phyloP scores from a whole-genome alignment of 2,888 invertebrate genomes.

The Bedellia somnulentella region DNA sequence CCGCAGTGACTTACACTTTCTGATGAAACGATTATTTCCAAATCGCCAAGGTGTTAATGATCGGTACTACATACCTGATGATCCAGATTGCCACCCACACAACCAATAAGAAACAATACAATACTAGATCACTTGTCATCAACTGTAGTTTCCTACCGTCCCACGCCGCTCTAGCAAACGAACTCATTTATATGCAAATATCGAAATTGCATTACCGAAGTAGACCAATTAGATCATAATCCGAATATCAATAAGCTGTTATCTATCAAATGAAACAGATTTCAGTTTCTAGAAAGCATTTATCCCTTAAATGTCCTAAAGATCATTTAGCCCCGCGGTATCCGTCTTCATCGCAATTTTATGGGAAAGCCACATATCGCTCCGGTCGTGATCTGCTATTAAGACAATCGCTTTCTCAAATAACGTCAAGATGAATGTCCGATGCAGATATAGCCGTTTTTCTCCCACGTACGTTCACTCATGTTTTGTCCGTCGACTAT shows the following conservation, averaged over 20 bases:
- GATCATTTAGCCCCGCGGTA: slow-evolving; percentile 18
- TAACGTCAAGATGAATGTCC: slow-evolving; percentile 17
- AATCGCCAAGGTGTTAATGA: too few relatives aligned
- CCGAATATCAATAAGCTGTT: neutral
- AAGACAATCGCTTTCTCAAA: slow-evolving; percentile 26
- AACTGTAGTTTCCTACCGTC: too few relatives aligned
- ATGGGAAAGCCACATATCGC: slow-evolving; percentile 22
- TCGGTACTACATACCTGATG: too few relatives aligned
- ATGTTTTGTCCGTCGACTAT: slow-evolving; percentile 3
- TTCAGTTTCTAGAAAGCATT: neutral
- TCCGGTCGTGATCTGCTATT: slow-evolving; percentile 18
- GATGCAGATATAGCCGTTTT: slow-evolving; percentile 18
- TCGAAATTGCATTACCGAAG: too few relatives aligned
- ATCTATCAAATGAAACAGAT: too few relatives aligned
- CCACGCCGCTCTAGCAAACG: too few relatives aligned
- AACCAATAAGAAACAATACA: too few relatives aligned
- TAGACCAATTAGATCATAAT: neutral
- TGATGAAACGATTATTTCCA: too few relatives aligned
- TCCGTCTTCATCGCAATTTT: slow-evolving; percentile 22
- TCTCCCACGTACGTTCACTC: slow-evolving; percentile 15
- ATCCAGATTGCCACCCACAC: too few relatives aligned
- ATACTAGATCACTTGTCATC: too few relatives aligned
- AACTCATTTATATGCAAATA: neutral
- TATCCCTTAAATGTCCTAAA: slow-evolving; percentile 1
- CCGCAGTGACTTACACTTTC: too few relatives aligned